Evolutionary conservation across 2,797 vertebrate species (phyloP).

Genomic region (Gymnocypris eckloni): DNA sequence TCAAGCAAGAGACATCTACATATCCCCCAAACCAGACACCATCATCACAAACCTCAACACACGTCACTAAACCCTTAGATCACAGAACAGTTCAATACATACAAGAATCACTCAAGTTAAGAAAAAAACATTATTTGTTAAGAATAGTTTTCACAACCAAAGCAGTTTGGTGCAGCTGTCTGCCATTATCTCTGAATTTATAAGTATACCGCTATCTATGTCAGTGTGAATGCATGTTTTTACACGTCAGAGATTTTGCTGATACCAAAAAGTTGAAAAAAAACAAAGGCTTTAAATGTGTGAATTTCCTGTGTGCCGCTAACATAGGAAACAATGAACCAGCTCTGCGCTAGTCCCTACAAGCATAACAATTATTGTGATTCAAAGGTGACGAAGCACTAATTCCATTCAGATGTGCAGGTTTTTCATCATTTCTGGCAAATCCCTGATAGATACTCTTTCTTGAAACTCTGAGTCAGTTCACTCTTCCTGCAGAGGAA

Average conservation of each 20-base stretch:
- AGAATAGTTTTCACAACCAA: not conserved
- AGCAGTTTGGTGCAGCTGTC: not conserved
- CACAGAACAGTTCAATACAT: not conserved
- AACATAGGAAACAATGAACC: not conserved
- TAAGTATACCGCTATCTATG: not conserved
- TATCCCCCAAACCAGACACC: not conserved
- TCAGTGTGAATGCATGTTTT: not conserved
- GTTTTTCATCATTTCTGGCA: not conserved
- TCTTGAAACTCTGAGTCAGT: conserved; percentile 16
- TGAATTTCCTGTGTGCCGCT: not conserved
- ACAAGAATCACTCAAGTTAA: not conserved
- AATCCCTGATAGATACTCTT: not conserved
- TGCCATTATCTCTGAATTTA: not conserved
- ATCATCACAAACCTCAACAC: not conserved
- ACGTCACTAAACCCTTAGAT: not conserved
- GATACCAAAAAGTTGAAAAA: not conserved
- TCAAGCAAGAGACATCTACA: not conserved
- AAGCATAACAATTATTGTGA: not conserved
- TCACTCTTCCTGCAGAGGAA: not conserved
- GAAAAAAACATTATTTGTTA: not conserved
- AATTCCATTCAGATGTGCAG: not conserved
- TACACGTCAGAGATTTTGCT: not conserved
- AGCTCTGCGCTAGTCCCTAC: not conserved
- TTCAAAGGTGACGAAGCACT: not conserved
- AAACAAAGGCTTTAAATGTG: not conserved